Conservation (phyloP, 1,140 invertebrate genomes). For the Drosophila asahinai region DNA sequence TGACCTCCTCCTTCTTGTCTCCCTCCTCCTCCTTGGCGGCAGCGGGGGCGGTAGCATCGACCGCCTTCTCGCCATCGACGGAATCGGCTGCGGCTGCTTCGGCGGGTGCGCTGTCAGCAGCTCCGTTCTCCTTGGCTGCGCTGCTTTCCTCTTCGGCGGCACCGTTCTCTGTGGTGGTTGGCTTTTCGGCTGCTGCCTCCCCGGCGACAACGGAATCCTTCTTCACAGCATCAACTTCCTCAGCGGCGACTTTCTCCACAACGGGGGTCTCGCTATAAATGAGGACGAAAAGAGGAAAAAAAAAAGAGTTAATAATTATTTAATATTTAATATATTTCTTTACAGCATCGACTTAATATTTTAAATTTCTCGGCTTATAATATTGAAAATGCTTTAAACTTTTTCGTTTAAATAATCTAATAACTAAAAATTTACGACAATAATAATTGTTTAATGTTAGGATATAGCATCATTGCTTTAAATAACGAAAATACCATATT, state of each 20-base stretch:
- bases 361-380: too few relatives aligned
- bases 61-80: constrained; percentile 47
- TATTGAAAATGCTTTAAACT: too few relatives aligned
- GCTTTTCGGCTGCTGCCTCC: constrained; percentile 63
- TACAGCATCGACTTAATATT: too few relatives aligned
- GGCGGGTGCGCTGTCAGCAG: constrained; percentile 54
- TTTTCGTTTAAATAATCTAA: too few relatives aligned
- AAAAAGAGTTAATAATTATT: background rate
- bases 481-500: background rate
- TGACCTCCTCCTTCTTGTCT: constrained; percentile 61
- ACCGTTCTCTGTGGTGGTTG: constrained; percentile 73
- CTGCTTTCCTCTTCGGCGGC: constrained; percentile 64
- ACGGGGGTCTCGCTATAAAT: constrained; percentile 77
- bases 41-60: constrained; percentile 33
- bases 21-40: constrained; percentile 51
- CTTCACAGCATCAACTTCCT: constrained; percentile 81
- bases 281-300: background rate
- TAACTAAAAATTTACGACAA: too few relatives aligned
- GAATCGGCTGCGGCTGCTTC: constrained; percentile 33
- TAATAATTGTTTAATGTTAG: too few relatives aligned
- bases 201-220: constrained; percentile 67
- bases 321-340: background rate
- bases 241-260: constrained; percentile 81
- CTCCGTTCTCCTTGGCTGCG: constrained; percentile 57
- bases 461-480: background rate